Base-by-base conservation (phyloP, 2,888 invertebrate species). In the Cremastinae sp. region DNA sequence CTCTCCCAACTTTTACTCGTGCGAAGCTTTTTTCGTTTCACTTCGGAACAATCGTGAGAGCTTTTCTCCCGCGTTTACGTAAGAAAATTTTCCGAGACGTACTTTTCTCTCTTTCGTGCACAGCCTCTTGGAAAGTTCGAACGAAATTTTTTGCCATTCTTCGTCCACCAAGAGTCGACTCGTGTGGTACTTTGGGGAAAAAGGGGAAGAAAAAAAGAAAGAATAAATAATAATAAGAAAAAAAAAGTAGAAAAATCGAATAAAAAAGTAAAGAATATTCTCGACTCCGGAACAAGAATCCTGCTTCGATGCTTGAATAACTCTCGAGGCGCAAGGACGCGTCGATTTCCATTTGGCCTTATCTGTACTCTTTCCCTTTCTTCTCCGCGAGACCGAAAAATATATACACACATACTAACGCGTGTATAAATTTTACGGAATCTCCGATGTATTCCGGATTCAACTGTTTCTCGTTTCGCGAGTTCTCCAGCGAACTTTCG, bases 341-440 rank as follows among this genome's bases (percentile, higher is more conserved):
- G 70, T 75, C 75, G 81, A 84, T 84, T 83, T 82, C 83, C 84
- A 81, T 84, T 84, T 82, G 64, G 75, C 78, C 73, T 79, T 75
- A 75, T 68, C 77, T n/a, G n/a, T n/a, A n/a, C 78, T 79, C 78
- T 59, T 80, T 61, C 79, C 38, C 75, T 61, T 72, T 61, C 61
- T 74, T 69, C 53, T 38, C 8, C 64, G 34, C 10, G n/a, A 16
- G 41, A 10, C 20, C n/a, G n/a, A n/a, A n/a, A n/a, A n/a, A n/a
- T 47, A 34, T 45, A 51, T 51, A 22, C 28, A 28, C 10, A 49
- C 12, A 34, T 7, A 41, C 36, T 34, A 36, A 45, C 36, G 22
- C 49, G 34, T 58, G 62, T 54, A 62, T n/a, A 61, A 9, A 22
- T 43, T 16, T 18, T 49, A 28, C 36, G 43, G 18, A 58, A 36